phyloP scores from a whole-genome alignment of 2,113 vertebrate genomes.

The Pheucticus melanocephalus region DNA sequence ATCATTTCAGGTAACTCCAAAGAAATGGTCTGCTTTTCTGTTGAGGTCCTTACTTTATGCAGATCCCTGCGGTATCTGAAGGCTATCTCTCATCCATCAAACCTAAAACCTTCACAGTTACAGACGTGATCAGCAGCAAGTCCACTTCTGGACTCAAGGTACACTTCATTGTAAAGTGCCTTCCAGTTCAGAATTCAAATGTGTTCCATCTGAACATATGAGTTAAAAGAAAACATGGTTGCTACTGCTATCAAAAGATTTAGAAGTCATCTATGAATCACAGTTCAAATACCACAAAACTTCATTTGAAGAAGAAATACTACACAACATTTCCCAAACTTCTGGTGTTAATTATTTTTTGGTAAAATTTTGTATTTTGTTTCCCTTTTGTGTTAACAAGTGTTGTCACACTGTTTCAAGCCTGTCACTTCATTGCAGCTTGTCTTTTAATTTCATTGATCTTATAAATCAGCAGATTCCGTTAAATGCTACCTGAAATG shows the following conservation, averaged over 20 bases:
- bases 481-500: background rate
- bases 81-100: background rate
- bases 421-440: background rate
- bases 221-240: fast-evolving
- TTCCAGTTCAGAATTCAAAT: background rate
- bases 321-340: background rate
- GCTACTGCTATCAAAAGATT: background rate
- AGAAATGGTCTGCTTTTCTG: background rate
- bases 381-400: background rate
- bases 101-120: background rate
- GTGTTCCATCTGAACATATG: background rate
- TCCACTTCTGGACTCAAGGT: background rate
- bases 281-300: background rate
- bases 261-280: background rate
- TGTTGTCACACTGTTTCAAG: background rate
- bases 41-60: background rate
- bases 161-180: background rate
- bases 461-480: background rate
- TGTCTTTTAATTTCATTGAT: background rate
- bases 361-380: background rate
- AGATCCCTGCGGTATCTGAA: background rate
- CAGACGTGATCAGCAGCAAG: background rate
- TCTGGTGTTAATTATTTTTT: background rate
- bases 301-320: background rate
- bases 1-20: background rate